These are phyloP conservation scores for Okapia johnstoni DNA, from an alignment of 2,113 vertebrate species.

Conservation along the genomic window DNA sequence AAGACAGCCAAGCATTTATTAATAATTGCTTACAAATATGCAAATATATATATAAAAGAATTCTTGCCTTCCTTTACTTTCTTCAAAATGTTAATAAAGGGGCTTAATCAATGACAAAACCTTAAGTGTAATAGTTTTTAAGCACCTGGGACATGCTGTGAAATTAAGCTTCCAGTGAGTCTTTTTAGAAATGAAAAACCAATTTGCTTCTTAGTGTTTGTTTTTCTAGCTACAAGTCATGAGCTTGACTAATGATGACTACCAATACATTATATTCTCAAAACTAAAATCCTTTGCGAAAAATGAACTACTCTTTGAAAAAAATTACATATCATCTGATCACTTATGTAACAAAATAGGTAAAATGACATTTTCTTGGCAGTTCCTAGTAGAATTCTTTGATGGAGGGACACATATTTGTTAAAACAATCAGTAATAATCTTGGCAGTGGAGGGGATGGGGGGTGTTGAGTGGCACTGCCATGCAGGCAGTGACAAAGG, in stretches of 20 bases:
- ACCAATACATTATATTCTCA: background rate
- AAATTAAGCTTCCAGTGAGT: background rate
- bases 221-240: background rate
- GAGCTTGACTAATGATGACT: background rate
- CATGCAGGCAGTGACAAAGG: background rate
- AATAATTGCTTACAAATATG: background rate
- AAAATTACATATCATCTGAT: background rate
- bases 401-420: background rate
- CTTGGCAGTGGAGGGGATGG: background rate
- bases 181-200: background rate
- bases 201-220: background rate
- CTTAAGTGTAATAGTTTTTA: background rate
- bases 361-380: background rate
- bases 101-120: background rate
- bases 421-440: background rate
- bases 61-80: background rate
- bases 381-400: background rate
- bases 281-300: background rate
- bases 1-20: background rate
- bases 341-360: background rate
- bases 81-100: background rate
- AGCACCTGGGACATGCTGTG: background rate
- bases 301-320: background rate
- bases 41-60: background rate
- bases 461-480: rapidly evolving